These are phyloP conservation scores for Calameuta filiformis DNA, from an alignment of 2,888 invertebrate genomes.

Conservation along the genomic window DNA sequence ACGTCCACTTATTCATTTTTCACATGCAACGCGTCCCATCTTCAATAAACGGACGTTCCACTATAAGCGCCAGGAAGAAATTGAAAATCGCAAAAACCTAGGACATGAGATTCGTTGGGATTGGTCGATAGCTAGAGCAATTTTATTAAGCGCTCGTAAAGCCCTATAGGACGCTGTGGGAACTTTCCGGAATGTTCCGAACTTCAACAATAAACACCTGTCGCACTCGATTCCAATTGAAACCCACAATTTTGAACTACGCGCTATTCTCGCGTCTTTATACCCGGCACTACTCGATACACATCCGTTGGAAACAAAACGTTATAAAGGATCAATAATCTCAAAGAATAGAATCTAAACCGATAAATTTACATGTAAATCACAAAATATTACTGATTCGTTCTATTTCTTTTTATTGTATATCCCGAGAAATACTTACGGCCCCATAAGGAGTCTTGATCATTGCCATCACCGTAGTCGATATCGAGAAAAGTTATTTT, in stretches of 20 bases:
- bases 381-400: conserved; percentile 2
- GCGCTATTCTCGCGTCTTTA: conserved; percentile 1
- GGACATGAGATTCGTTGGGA: no score
- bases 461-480: not conserved
- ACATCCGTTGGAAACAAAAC: conserved; percentile 9
- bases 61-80: no score
- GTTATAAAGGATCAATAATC: not conserved
- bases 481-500: not conserved
- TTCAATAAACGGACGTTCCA: no score
- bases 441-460: not conserved
- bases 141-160: no score
- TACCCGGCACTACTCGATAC: conserved; percentile 7
- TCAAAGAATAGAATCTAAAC: not conserved
- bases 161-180: no score
- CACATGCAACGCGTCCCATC: no score
- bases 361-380: conserved; percentile 18
- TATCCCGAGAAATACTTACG: not conserved
- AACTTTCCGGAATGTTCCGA: no score
- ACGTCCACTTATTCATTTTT: no score
- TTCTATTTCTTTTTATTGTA: not conserved
- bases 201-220: conserved; percentile 8
- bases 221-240: conserved; percentile 14
- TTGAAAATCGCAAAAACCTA: no score
- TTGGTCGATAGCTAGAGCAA: no score
- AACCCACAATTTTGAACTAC: conserved; percentile 18